Conservation (phyloP, 2,797 vertebrate genomes). For the Leptoclinus maculatus region DNA sequence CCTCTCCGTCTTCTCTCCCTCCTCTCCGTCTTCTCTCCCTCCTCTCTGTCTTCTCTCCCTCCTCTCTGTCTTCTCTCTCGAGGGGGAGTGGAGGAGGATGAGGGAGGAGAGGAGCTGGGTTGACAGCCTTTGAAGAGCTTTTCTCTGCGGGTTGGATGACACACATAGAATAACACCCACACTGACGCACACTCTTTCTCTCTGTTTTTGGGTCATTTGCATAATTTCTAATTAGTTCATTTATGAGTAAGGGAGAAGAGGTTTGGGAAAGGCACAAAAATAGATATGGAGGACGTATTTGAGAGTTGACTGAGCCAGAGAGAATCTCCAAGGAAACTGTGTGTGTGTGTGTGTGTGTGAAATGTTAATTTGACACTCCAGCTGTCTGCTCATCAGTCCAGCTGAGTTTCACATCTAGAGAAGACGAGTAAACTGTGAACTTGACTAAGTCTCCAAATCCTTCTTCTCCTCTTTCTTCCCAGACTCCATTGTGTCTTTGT, state of each 20-base stretch:
- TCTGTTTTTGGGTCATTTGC: slow-evolving; percentile 63
- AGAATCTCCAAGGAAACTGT: slow-evolving; percentile 4
- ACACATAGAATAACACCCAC: slow-evolving; percentile 34
- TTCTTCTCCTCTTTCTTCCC: slow-evolving; percentile 64
- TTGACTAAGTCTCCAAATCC: slow-evolving; percentile 37
- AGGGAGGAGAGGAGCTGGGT: slow-evolving; percentile 39
- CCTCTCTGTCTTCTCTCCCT: background rate
- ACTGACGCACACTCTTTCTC: slow-evolving; percentile 15
- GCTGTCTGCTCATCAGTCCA: slow-evolving; percentile 47
- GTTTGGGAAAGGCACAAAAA: slow-evolving; percentile 18
- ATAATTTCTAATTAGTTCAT: slow-evolving; percentile 72
- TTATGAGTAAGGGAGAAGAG: slow-evolving; percentile 39
- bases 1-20: slow-evolving; percentile 32
- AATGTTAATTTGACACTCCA: slow-evolving; percentile 47
- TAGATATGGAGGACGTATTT: slow-evolving; percentile 24
- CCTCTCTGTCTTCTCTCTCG: slow-evolving; percentile 27
- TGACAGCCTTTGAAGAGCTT: slow-evolving; percentile 70
- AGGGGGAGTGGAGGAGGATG: slow-evolving; percentile 51
- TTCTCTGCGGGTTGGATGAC: slow-evolving; percentile 48
- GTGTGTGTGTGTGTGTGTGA: slow-evolving; percentile 23
- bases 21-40: too few species aligned
- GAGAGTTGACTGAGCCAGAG: slow-evolving; percentile 18
- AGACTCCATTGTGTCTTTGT: slow-evolving; percentile 88
- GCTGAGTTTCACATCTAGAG: slow-evolving; percentile 37
- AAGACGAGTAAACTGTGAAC: slow-evolving; percentile 36